phyloP scores from a whole-genome alignment of 1,140 invertebrate species.

The Zaprionus ghesquierei region DNA sequence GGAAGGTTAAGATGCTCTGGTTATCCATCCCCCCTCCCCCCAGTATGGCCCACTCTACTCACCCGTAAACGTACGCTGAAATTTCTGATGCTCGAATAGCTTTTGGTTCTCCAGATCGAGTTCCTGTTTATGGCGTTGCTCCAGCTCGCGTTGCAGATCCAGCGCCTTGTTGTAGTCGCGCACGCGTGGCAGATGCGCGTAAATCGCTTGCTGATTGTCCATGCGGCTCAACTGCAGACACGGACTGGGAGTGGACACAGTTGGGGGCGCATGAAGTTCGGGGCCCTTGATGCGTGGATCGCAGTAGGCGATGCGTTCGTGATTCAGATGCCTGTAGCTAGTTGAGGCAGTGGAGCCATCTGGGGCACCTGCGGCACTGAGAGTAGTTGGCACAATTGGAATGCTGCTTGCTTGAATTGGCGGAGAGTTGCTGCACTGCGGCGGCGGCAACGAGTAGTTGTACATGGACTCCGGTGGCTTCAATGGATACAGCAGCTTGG shows the following conservation, averaged over 20 bases:
- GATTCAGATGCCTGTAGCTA: neutral
- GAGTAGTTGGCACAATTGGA: too few species aligned
- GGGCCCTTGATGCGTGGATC: neutral
- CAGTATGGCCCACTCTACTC: neutral
- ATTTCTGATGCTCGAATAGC: slow-evolving; percentile 14
- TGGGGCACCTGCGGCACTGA: too few species aligned
- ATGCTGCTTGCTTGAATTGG: neutral
- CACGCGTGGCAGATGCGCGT: slow-evolving; percentile 4
- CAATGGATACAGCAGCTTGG: neutral
- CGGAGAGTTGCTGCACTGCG: neutral
- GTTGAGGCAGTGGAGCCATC: neutral
- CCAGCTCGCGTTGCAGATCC: slow-evolving; percentile 2
- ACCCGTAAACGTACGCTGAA: slow-evolving; percentile 16
- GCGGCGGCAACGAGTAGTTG: neutral
- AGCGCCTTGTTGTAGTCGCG: neutral
- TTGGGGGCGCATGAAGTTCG: neutral
- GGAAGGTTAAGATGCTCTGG: too few species aligned
- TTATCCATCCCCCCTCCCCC: too few species aligned
- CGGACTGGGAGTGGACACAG: neutral
- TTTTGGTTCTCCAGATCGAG: slow-evolving; percentile 15
- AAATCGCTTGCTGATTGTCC: neutral
- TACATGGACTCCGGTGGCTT: neutral
- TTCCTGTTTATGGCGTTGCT: neutral
- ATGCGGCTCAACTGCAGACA: neutral
- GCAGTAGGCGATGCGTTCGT: neutral